Conservation (phyloP, 35 echinoderm and acorn worm genomes). For the Apostichopus parvimensis region DNA sequence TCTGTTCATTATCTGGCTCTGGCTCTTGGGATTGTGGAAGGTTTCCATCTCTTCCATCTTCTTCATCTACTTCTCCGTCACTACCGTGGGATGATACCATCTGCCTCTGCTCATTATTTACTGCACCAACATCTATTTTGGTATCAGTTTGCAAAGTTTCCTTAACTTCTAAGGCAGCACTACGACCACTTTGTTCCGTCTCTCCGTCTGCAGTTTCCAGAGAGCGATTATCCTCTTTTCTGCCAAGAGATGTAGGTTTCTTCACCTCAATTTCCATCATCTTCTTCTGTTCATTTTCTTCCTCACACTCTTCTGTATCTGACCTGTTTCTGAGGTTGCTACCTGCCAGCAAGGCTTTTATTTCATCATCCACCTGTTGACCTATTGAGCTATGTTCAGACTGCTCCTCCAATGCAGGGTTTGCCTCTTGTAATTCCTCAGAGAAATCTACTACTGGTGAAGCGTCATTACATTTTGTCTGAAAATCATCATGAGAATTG, state of each 20-base stretch:
- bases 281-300: background rate
- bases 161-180: background rate
- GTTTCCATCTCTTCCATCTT: background rate
- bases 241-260: background rate
- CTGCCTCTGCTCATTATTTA: background rate
- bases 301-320: background rate
- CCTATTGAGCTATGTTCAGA: slow-evolving; percentile 1
- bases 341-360: slow-evolving; percentile 19
- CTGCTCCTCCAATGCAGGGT: background rate
- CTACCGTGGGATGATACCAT: no score
- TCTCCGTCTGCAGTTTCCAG: no score
- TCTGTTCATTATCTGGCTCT: background rate
- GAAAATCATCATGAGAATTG: background rate
- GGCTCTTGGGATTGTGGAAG: background rate
- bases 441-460: background rate
- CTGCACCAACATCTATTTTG: background rate
- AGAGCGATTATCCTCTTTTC: background rate
- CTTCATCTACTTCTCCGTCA: background rate
- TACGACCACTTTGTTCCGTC: background rate
- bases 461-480: background rate
- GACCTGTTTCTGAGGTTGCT: background rate
- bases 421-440: background rate
- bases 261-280: background rate
- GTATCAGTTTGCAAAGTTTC: background rate
- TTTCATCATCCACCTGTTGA: slow-evolving; percentile 35